These are phyloP conservation scores for Drepanosiphum platanoidis DNA, from an alignment of 2,888 invertebrate species.

Conservation along the genomic window DNA sequence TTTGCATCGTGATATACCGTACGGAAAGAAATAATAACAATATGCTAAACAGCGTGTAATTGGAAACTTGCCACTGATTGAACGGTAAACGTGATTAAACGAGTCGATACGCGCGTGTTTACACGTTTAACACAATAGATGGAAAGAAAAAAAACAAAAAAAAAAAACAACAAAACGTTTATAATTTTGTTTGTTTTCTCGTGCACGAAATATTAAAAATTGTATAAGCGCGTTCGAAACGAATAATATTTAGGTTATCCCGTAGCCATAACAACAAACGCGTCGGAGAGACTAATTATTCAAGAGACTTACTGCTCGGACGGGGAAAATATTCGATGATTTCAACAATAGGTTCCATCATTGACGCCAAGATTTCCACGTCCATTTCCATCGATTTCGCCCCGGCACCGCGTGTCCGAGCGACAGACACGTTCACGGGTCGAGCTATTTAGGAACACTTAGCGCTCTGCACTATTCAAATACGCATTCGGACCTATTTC, in stretches of 20 bases:
- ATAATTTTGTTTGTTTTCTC: conserved; percentile 18
- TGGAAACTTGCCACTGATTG: conserved; percentile 48
- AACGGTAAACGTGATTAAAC: conserved; percentile 35
- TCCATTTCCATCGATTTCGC: not conserved
- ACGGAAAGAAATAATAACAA: conserved; percentile 24
- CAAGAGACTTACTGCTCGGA: conserved; percentile 47
- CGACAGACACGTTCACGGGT: not conserved
- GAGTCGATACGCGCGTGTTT: conserved; percentile 37
- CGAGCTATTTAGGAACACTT: not conserved
- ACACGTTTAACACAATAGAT: conserved; percentile 36
- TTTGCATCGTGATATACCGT: conserved; percentile 11
- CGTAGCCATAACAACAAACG: conserved; percentile 41
- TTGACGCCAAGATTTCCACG: not conserved
- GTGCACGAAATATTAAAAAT: conserved; percentile 6
- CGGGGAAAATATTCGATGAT: not conserved
- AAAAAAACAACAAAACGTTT: too few relatives aligned
- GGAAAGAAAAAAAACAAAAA: too few relatives aligned
- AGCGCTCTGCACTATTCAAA: conserved; percentile 23
- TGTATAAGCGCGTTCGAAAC: conserved; percentile 30
- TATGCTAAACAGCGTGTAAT: conserved; percentile 44
- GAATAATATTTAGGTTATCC: conserved; percentile 41
- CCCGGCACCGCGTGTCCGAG: not conserved
- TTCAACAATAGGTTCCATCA: conserved; percentile 42
- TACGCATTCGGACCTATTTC: conserved; percentile 37
- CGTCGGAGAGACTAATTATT: too few relatives aligned